Base-by-base conservation (phyloP, 2,797 vertebrate genomes). In the Pyrocephalus nanus region DNA sequence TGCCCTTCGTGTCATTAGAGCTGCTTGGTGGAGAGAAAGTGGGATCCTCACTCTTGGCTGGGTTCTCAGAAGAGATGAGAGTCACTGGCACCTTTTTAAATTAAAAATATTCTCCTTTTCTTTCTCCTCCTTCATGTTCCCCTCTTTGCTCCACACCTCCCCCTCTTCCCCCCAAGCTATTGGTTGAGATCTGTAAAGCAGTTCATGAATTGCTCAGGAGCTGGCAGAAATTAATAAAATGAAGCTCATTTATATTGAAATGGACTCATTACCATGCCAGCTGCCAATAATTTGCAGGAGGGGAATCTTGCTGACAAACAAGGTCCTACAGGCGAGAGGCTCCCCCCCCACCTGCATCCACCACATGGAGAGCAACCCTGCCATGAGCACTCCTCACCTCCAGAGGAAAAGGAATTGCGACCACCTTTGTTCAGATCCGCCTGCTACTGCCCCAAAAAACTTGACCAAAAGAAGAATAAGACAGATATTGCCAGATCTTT, bases 221-320 rank as follows among this genome's bases (percentile, higher is more conserved):
- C 96, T 96, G 94, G 96, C 96, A 98, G 96, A 97, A 97, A 97
- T 96, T 97, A 98, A 98, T 97, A 97, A 97, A 95, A 96, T 90
- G 88, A 96, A 97, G 77, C 96, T 97, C 96, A 97, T 97, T 98
- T 97, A 96, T 97, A 98, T 96, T 97, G 97, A 97, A 98, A 97
- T 97, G 76, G 96, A 96, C 96, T 98, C 93, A 97, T 97, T 97
- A 97, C 80, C 15, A 76, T 90, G 88, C 97, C 96, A 97, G 97
- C 97, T 97, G 97, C 97, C 97, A 97, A 97, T 95, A 92, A 96
- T 95, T 96, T 96, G 89, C 94, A 93, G 93, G 93, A 91, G 64
- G 43, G 53, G 91, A 94, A 96, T 97, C 93, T 94, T 92, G 89
- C 97, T 97, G 96, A 97, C 97, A 97, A 96, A 86, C 61, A 90